Evolutionary conservation across 1,140 invertebrate genomes (phyloP), one percentile per base, ranked within the genome.

Genomic region (Armadillidium nasatum): DNA sequence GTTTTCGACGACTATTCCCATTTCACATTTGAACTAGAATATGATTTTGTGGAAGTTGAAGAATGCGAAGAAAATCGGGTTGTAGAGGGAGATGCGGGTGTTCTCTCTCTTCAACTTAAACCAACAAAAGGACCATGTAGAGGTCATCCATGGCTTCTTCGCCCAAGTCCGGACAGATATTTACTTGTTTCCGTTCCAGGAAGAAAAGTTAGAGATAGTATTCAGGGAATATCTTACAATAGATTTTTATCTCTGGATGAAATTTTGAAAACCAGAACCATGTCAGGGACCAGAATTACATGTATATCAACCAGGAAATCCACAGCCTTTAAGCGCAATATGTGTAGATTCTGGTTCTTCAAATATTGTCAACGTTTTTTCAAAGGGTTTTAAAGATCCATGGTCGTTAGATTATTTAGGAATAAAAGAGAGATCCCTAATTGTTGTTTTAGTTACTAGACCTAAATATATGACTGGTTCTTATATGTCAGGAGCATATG

Each of bases 1-100:
- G 79, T 80, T 1, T 80, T 80, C 22, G 79, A 80, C 50, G 79
- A 80, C 67, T 80, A 76, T 70, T 80, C 79, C 50, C 79, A 80
- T 22, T 80, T 80, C 54, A 76, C 72, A 44, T 80, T 80, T 50
- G 79, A 80, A 33, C 50, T 80, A n/a, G 79, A 80, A 69, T 80
- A 80, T 45, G 79, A 80, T n/a, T 80, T 80, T 50, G 79, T 80
- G 22, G 74, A 78, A 45, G 76, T 80, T 23, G 74, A 78, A 19
- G 79, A 75, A 44, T 80, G 79, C 76, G 79, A 80, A 60, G 79
- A 80, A 54, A 71, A 76, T 11, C 66, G 79, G 10, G 60, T 80
- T 66, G 79, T 80, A 0, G 19, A 68, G 44, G 79, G 79, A 3
- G 79, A 80, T 22, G 77, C 79, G 13, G 79, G 79, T 0, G 76